Evolutionary conservation across 2,113 vertebrate species (phyloP).

Genomic region (Drymodes brunneopygia): DNA sequence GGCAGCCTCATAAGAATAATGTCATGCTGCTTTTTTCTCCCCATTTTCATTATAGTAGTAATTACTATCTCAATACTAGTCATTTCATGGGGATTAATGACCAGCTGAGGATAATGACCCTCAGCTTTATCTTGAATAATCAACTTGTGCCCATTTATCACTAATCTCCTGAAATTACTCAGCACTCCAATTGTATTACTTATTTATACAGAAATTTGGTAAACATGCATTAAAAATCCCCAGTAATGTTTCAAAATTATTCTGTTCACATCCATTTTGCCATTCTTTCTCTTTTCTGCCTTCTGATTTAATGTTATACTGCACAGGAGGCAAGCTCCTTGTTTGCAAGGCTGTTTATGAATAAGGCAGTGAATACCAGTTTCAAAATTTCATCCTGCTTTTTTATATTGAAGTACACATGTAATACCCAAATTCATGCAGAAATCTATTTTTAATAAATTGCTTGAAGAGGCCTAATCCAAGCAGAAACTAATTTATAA

Average conservation of each 20-base stretch:
- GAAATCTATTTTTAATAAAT: slow-evolving; percentile 4
- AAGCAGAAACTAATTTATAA: background rate
- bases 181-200: background rate
- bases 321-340: background rate
- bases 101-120: slow-evolving; percentile 42
- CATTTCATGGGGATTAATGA: slow-evolving; percentile 48
- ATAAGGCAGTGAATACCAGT: background rate
- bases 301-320: background rate
- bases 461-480: background rate
- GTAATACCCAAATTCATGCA: background rate
- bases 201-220: slow-evolving; percentile 15
- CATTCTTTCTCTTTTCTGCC: background rate
- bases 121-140: slow-evolving; percentile 30
- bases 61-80: slow-evolving; percentile 33
- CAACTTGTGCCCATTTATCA: slow-evolving; percentile 18
- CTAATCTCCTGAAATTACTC: slow-evolving; percentile 35
- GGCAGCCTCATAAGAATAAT: slow-evolving; percentile 8
- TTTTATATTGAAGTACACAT: background rate
- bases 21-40: background rate
- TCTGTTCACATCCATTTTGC: background rate
- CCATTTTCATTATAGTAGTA: slow-evolving; percentile 37
- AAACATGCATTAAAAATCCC: background rate
- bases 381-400: background rate
- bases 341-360: background rate
- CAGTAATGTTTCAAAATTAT: background rate